Evolutionary conservation across 2,888 invertebrate genomes (phyloP).

Genomic region (Drosophila greeni): DNA sequence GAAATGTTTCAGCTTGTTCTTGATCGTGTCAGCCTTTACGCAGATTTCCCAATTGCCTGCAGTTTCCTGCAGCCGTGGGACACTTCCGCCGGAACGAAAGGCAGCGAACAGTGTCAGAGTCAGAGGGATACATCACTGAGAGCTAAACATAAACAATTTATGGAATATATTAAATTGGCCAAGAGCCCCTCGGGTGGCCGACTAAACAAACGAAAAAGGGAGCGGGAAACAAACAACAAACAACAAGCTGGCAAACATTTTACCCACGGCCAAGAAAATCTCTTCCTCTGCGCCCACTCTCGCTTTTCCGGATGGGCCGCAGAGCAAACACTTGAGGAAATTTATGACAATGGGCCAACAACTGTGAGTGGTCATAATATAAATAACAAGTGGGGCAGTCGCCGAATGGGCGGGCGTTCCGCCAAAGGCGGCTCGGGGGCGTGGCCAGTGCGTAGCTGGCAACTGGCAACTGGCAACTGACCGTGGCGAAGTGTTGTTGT

Average conservation of each 20-base stretch:
- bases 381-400: slow-evolving; percentile 68
- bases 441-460: slow-evolving; percentile 49
- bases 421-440: slow-evolving; percentile 39
- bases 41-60: slow-evolving; percentile 10
- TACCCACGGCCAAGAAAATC: slow-evolving; percentile 49
- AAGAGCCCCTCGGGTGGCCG: slow-evolving; percentile 53
- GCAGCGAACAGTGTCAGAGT: slow-evolving; percentile 36
- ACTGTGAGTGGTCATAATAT: slow-evolving; percentile 72
- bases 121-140: slow-evolving; percentile 21
- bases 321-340: slow-evolving; percentile 68
- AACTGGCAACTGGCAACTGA: slow-evolving; percentile 53
- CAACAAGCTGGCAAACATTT: slow-evolving; percentile 36
- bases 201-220: slow-evolving; percentile 34
- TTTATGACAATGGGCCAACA: slow-evolving; percentile 73
- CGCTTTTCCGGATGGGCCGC: slow-evolving; percentile 36
- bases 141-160: slow-evolving; percentile 69
- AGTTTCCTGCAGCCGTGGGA: slow-evolving; percentile 4
- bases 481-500: slow-evolving; percentile 65
- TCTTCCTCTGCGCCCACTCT: slow-evolving; percentile 27
- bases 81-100: slow-evolving; percentile 11
- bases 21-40: not conserved
- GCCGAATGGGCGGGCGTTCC: slow-evolving; percentile 42
- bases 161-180: slow-evolving; percentile 75
- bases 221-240: slow-evolving; percentile 9
- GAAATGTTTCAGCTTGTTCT: not conserved